Evolutionary conservation across 2,888 invertebrate genomes (phyloP).

Genomic region (Taenaris catops): DNA sequence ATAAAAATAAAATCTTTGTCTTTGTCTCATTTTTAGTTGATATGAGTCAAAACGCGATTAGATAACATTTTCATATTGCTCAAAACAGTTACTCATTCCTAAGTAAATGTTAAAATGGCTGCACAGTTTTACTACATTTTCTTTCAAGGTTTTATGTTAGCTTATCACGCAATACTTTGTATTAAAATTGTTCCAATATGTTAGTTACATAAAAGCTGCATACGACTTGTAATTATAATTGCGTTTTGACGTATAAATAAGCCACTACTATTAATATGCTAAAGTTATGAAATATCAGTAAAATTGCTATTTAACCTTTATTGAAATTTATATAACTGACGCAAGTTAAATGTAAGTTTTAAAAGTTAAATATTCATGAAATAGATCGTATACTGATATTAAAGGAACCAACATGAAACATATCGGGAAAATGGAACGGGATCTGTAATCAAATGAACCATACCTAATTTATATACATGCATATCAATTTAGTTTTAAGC

Average conservation of each 20-base stretch:
- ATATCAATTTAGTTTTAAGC: constrained; percentile 59
- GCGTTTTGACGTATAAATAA: constrained; percentile 11
- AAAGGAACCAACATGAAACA: constrained; percentile 54
- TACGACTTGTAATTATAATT: too few species aligned
- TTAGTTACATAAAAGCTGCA: too few species aligned
- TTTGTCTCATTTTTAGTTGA: constrained; percentile 4
- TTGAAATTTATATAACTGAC: constrained; percentile 40
- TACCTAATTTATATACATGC: constrained; percentile 38
- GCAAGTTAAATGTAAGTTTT: constrained; percentile 45
- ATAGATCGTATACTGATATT: constrained; percentile 3
- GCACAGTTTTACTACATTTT: too few species aligned
- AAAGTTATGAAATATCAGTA: constrained; percentile 4
- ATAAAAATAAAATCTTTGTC: too few species aligned
- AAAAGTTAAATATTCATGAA: neutral
- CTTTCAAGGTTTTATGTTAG: too few species aligned
- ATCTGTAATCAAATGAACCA: constrained; percentile 9
- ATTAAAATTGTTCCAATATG: too few species aligned
- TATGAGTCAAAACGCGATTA: constrained; percentile 9
- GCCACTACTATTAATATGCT: neutral
- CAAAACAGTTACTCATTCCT: too few species aligned
- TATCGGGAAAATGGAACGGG: constrained; percentile 43
- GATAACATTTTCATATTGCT: too few species aligned
- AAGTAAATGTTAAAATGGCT: too few species aligned
- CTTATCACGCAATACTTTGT: too few species aligned
- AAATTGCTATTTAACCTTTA: constrained; percentile 7